These are phyloP conservation scores for Lypha dubia DNA, from an alignment of 2,888 invertebrate genomes.

Conservation along the genomic window DNA sequence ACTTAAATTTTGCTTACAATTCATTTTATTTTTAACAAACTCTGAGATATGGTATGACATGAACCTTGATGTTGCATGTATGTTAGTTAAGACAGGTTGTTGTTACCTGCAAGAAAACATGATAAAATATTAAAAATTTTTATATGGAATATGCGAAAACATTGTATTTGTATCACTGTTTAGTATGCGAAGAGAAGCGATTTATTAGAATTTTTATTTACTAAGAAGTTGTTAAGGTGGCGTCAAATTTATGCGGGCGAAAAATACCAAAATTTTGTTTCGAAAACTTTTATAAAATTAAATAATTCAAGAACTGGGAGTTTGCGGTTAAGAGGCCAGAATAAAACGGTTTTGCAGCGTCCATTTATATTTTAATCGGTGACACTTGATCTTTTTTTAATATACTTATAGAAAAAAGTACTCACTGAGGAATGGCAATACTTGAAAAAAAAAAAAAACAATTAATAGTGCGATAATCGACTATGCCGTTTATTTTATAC, in stretches of 20 bases:
- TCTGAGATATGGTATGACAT: constrained; percentile 4
- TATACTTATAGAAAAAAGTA: too few species aligned
- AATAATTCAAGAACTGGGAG: too few species aligned
- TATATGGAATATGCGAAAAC: constrained; percentile 13
- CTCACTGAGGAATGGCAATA: too few species aligned
- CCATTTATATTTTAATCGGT: too few species aligned
- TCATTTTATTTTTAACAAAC: not conserved
- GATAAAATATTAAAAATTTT: constrained; percentile 32
- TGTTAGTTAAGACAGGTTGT: constrained; percentile 13
- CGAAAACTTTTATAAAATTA: too few species aligned
- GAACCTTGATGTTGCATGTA: not conserved
- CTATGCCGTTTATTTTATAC: too few species aligned
- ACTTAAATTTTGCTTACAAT: not conserved
- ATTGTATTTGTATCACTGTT: constrained; percentile 17
- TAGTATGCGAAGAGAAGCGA: constrained; percentile 39
- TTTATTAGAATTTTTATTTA: constrained; percentile 23
- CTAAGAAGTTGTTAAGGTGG: not conserved
- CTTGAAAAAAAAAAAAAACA: too few species aligned
- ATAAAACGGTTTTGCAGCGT: too few species aligned
- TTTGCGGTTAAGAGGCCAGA: too few species aligned
- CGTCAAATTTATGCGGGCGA: not conserved
- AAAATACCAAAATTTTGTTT: too few species aligned
- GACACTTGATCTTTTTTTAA: too few species aligned
- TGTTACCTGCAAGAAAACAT: constrained; percentile 18
- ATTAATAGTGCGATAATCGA: too few species aligned